Conservation (phyloP, 2,797 vertebrate species). For the Gymnoscopelus braueri region DNA sequence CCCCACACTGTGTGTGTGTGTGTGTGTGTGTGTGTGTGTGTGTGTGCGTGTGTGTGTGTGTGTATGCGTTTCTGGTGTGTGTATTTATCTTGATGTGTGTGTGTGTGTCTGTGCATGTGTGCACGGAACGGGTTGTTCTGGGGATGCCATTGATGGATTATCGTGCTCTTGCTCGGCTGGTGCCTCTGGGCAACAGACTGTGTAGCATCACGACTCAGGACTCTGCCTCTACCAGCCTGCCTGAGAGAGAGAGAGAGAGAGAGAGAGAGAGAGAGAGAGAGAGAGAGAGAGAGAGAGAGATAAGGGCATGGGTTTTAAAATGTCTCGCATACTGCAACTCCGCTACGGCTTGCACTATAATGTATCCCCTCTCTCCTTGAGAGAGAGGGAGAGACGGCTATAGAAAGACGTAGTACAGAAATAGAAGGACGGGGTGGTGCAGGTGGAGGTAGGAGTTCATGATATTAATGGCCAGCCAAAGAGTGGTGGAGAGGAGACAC, state of each 20-base stretch:
- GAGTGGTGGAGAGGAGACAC: neutral
- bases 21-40: conserved; percentile 6
- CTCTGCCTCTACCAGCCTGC: neutral
- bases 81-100: neutral
- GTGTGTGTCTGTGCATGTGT: neutral
- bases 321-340: neutral
- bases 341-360: no score
- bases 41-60: conserved; percentile 5
- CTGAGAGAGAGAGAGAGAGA: conserved; percentile 3
- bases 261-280: neutral
- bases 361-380: neutral
- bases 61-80: neutral
- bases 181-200: conserved; percentile 6
- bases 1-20: conserved; percentile 24
- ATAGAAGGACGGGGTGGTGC: neutral
- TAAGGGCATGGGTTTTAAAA: neutral
- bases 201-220: neutral
- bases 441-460: neutral
- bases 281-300: neutral
- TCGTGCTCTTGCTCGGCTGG: conserved; percentile 22
- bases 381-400: neutral
- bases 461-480: neutral
- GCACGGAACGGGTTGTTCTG: conserved; percentile 26
- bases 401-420: no score
- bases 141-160: conserved; percentile 37